A percentile compares a stretch with the other conserved stretches of the same genome.
These are phyloP conservation scores for Eumerus sabulonum DNA, from an alignment of 2,888 invertebrate species.

Conservation along the genomic window DNA sequence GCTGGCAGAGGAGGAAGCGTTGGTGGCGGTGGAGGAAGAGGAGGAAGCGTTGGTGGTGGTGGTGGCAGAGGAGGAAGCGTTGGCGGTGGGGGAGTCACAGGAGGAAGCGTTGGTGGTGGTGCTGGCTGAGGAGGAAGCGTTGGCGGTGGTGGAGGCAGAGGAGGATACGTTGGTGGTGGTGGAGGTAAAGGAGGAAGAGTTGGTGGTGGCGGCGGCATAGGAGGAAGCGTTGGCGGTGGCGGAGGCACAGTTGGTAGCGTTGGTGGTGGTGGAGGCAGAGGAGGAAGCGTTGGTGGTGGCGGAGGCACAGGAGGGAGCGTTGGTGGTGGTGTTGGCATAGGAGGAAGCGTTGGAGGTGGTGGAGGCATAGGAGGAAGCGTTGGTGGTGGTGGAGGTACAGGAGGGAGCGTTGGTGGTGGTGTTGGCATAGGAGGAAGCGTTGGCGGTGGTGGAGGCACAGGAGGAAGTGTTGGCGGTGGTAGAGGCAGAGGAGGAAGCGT, in stretches of 20 bases:
- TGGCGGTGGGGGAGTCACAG: not conserved
- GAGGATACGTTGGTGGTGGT: not conserved
- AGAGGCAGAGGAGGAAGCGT: not conserved
- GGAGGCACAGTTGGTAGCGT: not conserved
- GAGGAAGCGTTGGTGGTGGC: not conserved
- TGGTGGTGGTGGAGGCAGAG: not conserved
- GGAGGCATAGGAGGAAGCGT: not conserved
- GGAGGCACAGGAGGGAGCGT: not conserved
- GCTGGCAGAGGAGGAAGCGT: not conserved
- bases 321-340: not conserved
- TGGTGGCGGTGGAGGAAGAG: not conserved
- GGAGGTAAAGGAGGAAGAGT: not conserved
- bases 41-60: not conserved
- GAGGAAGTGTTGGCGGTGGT: not conserved
- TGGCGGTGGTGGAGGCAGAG: not conserved
- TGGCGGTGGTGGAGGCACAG: not conserved
- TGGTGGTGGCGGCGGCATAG: not conserved
- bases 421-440: not conserved
- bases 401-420: not conserved
- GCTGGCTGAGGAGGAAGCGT: not conserved
- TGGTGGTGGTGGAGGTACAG: not conserved
- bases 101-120: not conserved
- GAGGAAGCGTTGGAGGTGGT: not conserved
- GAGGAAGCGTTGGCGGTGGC: not conserved
- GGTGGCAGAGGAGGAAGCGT: not conserved